These are phyloP conservation scores for Aporrectodea caliginosa DNA, from an alignment of 1,140 invertebrate species.

Conservation along the genomic window DNA sequence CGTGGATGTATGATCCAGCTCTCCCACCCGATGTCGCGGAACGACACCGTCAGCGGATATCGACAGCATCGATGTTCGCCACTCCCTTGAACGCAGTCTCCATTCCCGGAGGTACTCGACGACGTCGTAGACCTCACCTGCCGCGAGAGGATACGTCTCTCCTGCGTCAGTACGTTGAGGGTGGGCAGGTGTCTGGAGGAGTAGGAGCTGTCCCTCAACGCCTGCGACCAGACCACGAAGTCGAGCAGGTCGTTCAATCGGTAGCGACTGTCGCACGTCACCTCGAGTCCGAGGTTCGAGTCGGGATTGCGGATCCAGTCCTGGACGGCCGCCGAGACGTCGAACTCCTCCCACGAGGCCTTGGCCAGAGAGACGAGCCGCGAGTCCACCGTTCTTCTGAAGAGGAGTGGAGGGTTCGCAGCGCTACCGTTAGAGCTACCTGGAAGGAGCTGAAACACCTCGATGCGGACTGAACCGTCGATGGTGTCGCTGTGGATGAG, in stretches of 20 bases:
- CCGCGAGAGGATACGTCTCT: not conserved
- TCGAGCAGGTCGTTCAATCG: slow-evolving; percentile 20
- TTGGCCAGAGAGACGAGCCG: slow-evolving; percentile 24
- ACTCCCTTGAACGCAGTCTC: slow-evolving; percentile 35
- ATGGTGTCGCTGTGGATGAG: slow-evolving; percentile 13
- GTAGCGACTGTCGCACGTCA: slow-evolving; percentile 24
- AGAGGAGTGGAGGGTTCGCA: not conserved
- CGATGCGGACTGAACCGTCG: slow-evolving; percentile 21
- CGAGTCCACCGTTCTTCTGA: slow-evolving; percentile 20
- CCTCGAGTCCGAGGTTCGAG: slow-evolving; percentile 32
- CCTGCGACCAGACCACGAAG: not conserved
- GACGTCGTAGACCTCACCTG: too few species aligned
- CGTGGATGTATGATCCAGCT: slow-evolving; percentile 44
- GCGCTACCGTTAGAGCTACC: too few species aligned
- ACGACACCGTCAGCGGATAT: slow-evolving; percentile 42
- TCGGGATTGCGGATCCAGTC: slow-evolving; percentile 32
- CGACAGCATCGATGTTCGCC: slow-evolving; percentile 45
- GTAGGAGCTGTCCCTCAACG: not conserved
- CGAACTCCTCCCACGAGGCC: slow-evolving; percentile 32
- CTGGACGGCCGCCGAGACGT: slow-evolving; percentile 31
- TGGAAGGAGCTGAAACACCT: slow-evolving; percentile 29
- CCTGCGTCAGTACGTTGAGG: slow-evolving; percentile 24
- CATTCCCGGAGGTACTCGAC: not conserved
- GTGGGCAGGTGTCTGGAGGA: not conserved
- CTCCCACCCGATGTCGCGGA: slow-evolving; percentile 46